Evolutionary conservation across 2,888 invertebrate genomes (phyloP).

Genomic region (Amiota mariae): DNA sequence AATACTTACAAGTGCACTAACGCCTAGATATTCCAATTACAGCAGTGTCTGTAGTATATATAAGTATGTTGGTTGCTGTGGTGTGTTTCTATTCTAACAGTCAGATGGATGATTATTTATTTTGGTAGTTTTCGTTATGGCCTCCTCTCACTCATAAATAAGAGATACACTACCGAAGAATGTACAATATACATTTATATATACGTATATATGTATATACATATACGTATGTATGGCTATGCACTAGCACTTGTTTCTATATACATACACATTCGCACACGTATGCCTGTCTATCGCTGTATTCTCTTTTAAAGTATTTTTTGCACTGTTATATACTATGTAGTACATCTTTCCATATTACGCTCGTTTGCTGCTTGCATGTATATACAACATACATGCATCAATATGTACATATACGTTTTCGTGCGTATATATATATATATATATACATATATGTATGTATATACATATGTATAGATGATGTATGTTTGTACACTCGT

Average conservation of each 20-base stretch:
- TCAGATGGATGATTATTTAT: no score
- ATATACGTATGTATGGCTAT: constrained; percentile 6
- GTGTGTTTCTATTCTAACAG: neutral
- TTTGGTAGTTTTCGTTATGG: neutral
- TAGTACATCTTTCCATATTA: neutral
- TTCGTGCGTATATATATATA: neutral
- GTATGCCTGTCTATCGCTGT: neutral
- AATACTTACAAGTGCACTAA: neutral
- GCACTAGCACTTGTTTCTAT: neutral
- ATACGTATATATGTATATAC: constrained; percentile 19
- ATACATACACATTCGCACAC: constrained; percentile 11
- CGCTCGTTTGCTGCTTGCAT: neutral
- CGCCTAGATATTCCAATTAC: neutral
- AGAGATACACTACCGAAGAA: neutral
- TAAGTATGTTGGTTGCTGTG: neutral
- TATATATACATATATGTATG: neutral
- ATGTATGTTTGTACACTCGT: neutral
- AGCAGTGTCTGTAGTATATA: neutral
- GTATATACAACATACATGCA: neutral
- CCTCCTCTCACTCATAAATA: neutral
- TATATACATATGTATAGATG: neutral
- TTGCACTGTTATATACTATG: neutral
- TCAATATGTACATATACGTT: neutral
- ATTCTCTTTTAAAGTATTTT: neutral
- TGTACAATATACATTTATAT: constrained; percentile 9